A percentile compares a stretch with the other conserved stretches of the same genome.
Evolutionary conservation across 1,140 invertebrate species (phyloP).

Genomic region (Brachystomella parvula): DNA sequence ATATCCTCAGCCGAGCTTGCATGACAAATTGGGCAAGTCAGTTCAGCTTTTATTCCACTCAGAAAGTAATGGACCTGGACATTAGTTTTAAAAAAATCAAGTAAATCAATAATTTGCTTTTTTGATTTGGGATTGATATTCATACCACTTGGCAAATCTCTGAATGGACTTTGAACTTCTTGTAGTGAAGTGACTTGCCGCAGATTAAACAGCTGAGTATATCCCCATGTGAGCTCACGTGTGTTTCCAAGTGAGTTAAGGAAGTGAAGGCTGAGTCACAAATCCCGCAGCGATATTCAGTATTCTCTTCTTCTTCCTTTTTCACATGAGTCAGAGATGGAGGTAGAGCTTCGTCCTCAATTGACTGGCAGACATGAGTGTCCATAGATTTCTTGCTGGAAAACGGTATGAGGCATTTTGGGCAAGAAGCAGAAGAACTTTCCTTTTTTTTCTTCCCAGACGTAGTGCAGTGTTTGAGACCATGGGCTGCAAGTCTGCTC

Average conservation of each 20-base stretch:
- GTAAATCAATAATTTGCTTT: neutral
- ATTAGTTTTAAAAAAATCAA: neutral
- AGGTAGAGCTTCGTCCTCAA: neutral
- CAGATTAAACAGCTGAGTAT: slow-evolving; percentile 16
- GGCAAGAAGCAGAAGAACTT: neutral
- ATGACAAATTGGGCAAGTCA: slow-evolving; percentile 22
- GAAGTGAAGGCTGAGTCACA: slow-evolving; percentile 41
- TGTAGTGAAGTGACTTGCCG: slow-evolving; percentile 13
- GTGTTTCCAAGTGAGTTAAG: slow-evolving; percentile 37
- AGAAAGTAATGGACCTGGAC: slow-evolving; percentile 9
- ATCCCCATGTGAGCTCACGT: slow-evolving; percentile 35
- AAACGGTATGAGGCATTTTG: neutral
- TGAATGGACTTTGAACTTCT: slow-evolving; percentile 14
- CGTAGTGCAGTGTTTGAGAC: neutral
- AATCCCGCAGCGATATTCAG: slow-evolving; percentile 36
- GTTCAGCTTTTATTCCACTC: neutral
- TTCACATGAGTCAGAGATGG: neutral
- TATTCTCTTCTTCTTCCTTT: neutral
- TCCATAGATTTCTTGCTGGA: neutral
- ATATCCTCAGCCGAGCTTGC: slow-evolving; percentile 24
- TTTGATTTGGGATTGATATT: too few species aligned
- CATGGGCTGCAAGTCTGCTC: neutral
- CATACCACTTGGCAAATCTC: slow-evolving; percentile 23
- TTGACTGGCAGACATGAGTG: neutral
- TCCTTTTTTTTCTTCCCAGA: too few species aligned